Conservation (phyloP, 2,888 invertebrate species). For the Lordiphosa fenestrarum region DNA sequence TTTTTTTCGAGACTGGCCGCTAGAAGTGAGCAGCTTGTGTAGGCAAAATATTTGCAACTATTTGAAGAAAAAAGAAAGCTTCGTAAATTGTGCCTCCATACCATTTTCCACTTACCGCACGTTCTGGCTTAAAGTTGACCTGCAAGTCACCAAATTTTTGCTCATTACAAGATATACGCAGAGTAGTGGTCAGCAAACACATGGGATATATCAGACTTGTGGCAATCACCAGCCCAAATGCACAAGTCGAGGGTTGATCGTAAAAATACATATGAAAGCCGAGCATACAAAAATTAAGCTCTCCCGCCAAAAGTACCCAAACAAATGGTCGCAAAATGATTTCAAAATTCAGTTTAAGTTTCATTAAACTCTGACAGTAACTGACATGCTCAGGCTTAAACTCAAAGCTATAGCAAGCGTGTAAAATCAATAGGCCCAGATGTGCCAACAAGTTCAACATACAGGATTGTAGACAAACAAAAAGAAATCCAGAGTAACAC, state of each 20-base stretch:
- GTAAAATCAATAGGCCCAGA: slow-evolving; percentile 35
- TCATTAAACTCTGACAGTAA: slow-evolving; percentile 34
- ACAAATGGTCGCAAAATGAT: slow-evolving; percentile 39
- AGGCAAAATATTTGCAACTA: slow-evolving; percentile 40
- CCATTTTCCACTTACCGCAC: slow-evolving; percentile 18
- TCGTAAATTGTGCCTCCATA: neutral
- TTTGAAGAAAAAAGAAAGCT: neutral
- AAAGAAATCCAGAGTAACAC: slow-evolving; percentile 1
- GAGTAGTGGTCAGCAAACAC: slow-evolving; percentile 15
- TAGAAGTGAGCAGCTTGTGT: slow-evolving; percentile 4
- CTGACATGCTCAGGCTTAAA: slow-evolving; percentile 1
- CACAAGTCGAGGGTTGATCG: slow-evolving; percentile 1
- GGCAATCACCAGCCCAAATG: rapidly evolving
- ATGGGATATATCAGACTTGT: slow-evolving; percentile 15
- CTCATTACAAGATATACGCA: slow-evolving; percentile 19
- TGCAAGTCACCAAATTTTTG: slow-evolving; percentile 29
- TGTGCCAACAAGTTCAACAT: slow-evolving; percentile 19
- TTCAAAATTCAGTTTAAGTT: slow-evolving; percentile 34
- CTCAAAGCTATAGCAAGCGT: slow-evolving; percentile 25
- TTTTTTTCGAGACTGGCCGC: neutral
- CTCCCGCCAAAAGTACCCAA: slow-evolving; percentile 4
- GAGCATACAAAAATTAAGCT: neutral
- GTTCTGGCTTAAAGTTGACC: slow-evolving; percentile 10
- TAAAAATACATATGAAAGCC: slow-evolving; percentile 29
- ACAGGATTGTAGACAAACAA: slow-evolving; percentile 41